Evolutionary conservation across 2,888 invertebrate genomes (phyloP), one percentile per base, ranked within the genome.

Genomic region (Tipula unca): DNA sequence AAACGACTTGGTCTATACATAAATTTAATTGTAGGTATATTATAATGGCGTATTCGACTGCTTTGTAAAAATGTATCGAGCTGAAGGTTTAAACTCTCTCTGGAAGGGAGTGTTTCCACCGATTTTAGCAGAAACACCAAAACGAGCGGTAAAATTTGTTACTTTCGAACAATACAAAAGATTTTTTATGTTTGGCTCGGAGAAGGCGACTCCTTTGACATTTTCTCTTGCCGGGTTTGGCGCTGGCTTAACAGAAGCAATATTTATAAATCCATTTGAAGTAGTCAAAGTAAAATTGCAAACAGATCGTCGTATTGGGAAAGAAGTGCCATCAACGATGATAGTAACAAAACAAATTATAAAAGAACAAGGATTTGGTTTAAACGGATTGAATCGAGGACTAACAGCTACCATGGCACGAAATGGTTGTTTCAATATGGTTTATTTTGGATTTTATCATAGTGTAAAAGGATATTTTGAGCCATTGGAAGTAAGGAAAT

Each of bases 51-150:
- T 98, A 86, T 92, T 93, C 69, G 98, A 98, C 89, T 98, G 98
- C 90, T 94, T 98, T 91, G 92, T 91, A 87, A 97, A 97, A 92
- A 98, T 98, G 95, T 96, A 96, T 89, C 93, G 91, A 88, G 92
- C 93, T 88, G 98, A 98, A 92, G 98, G 98, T 1, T 87, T 96
- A 13, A 92, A 93, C 85, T 95, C 97, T 10, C 97, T 95, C 90
- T 98, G 97, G 95, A 97, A 98, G 92, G 98, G 98, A 87, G 96
- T 98, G 87, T 88, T 98, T 87, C 98, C 98, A 4, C 98, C 98
- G 6, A 95, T 98, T 88, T 90, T 98, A 87, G 98, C 97, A 8
- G 98, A 98, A 92, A 98, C 98, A 0, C 98, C 98, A 1, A 98
- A 98, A 91, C 91, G 98, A 89, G 98, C 98, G 17, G 95, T 97